Evolutionary conservation across 2,113 vertebrate species (phyloP), one percentile per base, ranked within the genome.

Genomic region (Hippocampus zosterae): DNA sequence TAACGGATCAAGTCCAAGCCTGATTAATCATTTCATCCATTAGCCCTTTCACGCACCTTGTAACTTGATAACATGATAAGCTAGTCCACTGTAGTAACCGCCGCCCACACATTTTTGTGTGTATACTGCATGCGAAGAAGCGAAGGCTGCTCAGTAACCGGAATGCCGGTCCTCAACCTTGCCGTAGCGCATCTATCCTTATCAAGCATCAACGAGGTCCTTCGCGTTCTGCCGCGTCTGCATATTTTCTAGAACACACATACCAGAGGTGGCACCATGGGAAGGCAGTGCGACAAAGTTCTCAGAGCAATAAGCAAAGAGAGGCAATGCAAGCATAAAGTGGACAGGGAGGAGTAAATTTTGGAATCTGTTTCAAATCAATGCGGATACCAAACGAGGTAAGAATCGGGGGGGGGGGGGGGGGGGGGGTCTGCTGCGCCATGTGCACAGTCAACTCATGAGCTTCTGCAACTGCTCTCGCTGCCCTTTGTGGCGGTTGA

Each of bases 191-290:
- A 60, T 76, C 57, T 65, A 55, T 78, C 73, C 75, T 52, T 74
- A 77, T 77, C 59, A 44, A 3, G 19, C 79, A 74, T 50, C 77
- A 86, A 83, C 85, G 77, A 88, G 79, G 77, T 60, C 53, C 72
- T 78, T 78, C 53, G 75, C 72, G 56, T 68, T 73, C 55, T 79
- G 72, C 59, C 16, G 27, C 46, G 61, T 76, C 65, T 69, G 83
- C 68, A 84, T 82, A 84, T 75, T 87, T 37, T 88, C 86, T 83
- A 88, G 87, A 80, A 87, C 85, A 68, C 63, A 73, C 85, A 89
- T 90, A 89, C 88, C 87, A 78, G 66, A 53, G 69, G 60, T 68
- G 53, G 64, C 72, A 69, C 82, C 83, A 84, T 88, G 84, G 87
- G 75, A 85, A 86, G 88, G 62, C 55, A 70, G 53, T 29, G 62